A percentile compares a stretch with the other conserved stretches of the same genome.
Evolutionary conservation across 2,113 vertebrate genomes (phyloP).

Genomic region (Megaceryle maxima): DNA sequence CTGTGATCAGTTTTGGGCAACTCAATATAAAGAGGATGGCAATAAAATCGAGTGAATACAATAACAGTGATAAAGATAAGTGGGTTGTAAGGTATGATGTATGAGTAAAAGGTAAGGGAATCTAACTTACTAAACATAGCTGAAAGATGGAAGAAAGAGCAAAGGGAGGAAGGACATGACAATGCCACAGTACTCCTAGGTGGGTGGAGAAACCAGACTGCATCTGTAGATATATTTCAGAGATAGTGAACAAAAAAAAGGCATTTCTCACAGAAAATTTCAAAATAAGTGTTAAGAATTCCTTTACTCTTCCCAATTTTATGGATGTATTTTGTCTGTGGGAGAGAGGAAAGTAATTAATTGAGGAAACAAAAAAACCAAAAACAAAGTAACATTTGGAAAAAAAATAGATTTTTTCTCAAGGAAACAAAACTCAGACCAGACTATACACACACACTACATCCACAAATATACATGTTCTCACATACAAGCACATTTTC

Average conservation of each 20-base stretch:
- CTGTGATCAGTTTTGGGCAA: constrained; percentile 53
- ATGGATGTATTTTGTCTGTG: not conserved
- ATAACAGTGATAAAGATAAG: constrained; percentile 57
- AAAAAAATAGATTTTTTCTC: not conserved
- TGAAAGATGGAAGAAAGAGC: not conserved
- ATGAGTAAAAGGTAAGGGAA: constrained; percentile 22
- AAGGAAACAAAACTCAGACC: not conserved
- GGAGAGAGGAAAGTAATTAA: not conserved
- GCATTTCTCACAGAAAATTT: not conserved
- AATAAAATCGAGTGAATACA: constrained; percentile 45
- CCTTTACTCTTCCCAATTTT: not conserved
- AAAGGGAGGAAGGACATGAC: not conserved
- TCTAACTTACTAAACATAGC: not conserved
- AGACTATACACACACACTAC: not conserved
- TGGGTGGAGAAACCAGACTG: not conserved
- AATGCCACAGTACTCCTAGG: not conserved
- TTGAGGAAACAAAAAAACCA: not conserved
- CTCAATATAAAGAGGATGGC: constrained; percentile 37
- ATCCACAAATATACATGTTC: not conserved
- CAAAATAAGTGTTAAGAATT: not conserved
- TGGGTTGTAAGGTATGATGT: constrained; percentile 26
- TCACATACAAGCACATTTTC: accelerated
- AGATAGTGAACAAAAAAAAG: not conserved
- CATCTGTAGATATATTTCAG: not conserved
- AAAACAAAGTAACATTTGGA: not conserved